These are phyloP conservation scores for Thereva nobilitata DNA, from an alignment of 2,888 invertebrate species.

Conservation along the genomic window DNA sequence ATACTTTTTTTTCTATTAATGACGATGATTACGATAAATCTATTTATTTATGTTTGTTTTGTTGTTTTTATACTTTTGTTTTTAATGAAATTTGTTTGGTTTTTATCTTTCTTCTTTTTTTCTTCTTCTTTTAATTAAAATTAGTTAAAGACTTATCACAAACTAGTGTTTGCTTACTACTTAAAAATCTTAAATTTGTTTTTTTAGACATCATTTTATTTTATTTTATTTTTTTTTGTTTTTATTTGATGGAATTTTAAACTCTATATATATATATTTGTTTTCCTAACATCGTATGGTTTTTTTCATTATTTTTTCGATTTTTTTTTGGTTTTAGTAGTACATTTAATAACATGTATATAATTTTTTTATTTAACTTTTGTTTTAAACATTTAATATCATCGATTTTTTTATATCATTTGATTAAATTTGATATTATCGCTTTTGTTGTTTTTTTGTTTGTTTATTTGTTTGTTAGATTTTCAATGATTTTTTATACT, in stretches of 20 bases:
- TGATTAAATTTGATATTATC: slow-evolving; percentile 14
- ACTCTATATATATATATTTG: too few species aligned
- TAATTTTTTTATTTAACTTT: slow-evolving; percentile 10
- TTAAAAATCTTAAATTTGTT: too few species aligned
- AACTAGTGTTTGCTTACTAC: too few species aligned
- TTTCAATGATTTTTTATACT: slow-evolving; percentile 3
- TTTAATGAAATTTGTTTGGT: slow-evolving; percentile 1
- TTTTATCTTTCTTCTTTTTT: neutral
- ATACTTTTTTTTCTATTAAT: neutral
- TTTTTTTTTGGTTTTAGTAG: slow-evolving; percentile 6
- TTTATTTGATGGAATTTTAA: too few species aligned
- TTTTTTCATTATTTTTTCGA: slow-evolving; percentile 4
- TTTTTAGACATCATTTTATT: too few species aligned
- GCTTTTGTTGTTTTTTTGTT: slow-evolving; percentile 8
- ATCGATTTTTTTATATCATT: neutral
- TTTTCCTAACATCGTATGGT: neutral
- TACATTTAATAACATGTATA: slow-evolving; percentile 33
- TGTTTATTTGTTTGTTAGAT: slow-evolving; percentile 9
- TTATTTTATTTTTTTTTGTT: too few species aligned
- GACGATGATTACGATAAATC: neutral
- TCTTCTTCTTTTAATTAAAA: slow-evolving; percentile 4
- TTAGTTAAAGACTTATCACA: slow-evolving; percentile 12
- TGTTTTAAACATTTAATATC: slow-evolving; percentile 26
- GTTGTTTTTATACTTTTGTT: slow-evolving; percentile 2
- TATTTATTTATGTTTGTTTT: slow-evolving; percentile 2